Evolutionary conservation across 2,888 invertebrate genomes (phyloP).

Genomic region (Eugnorisma glareosa): DNA sequence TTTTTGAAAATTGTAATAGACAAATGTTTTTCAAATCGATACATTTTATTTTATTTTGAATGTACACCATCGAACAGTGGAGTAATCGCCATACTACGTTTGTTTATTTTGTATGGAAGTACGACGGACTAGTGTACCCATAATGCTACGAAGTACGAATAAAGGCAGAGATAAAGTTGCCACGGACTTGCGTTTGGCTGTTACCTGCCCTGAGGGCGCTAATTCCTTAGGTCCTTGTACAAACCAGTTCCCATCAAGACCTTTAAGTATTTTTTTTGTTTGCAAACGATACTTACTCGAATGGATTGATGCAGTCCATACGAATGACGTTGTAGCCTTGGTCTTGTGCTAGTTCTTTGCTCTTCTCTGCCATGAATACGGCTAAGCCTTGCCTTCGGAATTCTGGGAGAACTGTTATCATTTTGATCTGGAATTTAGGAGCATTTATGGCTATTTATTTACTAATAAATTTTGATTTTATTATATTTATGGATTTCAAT

Average conservation of each 20-base stretch:
- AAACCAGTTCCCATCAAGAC: constrained; percentile 29
- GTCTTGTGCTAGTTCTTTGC: constrained; percentile 77
- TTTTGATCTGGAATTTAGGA: constrained; percentile 80
- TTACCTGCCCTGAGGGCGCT: neutral
- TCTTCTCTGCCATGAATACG: constrained; percentile 78
- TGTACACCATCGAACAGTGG: no score
- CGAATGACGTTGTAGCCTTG: constrained; percentile 82
- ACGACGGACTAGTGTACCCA: no score
- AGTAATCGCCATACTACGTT: no score
- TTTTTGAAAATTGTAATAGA: no score
- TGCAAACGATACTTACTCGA: constrained; percentile 77
- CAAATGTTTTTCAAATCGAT: no score
- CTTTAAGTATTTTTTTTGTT: constrained; percentile 1
- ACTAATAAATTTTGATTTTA: no score
- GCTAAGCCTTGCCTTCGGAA: constrained; percentile 83
- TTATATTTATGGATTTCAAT: no score
- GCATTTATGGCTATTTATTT: neutral
- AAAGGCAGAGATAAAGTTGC: neutral
- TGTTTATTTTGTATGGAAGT: no score
- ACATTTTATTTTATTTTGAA: no score
- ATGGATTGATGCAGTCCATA: constrained; percentile 86
- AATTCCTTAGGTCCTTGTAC: constrained; percentile 4
- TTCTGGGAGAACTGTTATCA: constrained; percentile 83
- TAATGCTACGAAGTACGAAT: neutral
- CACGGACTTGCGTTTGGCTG: neutral